phyloP scores from a whole-genome alignment of 2,888 invertebrate genomes.

The Subacronicta megacephala region DNA sequence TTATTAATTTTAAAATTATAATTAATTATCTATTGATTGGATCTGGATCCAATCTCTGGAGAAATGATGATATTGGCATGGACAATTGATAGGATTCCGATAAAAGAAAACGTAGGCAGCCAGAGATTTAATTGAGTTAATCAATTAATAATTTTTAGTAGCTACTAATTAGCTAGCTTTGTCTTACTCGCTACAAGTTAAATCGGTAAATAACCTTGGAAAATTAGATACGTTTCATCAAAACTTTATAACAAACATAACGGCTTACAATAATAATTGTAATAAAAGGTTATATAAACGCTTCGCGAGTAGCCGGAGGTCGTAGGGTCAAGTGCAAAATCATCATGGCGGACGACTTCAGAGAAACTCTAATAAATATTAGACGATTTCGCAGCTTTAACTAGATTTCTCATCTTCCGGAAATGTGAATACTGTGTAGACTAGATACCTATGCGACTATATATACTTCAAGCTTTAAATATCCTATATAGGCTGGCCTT shows the following conservation, averaged over 20 bases:
- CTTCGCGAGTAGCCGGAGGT: constrained; percentile 12
- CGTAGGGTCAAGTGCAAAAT: constrained; percentile 22
- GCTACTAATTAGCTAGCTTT: neutral
- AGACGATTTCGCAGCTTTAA: neutral
- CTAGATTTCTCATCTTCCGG: neutral
- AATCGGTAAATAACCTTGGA: neutral
- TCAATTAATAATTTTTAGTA: neutral
- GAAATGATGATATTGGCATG: too few relatives aligned
- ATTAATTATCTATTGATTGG: too few relatives aligned
- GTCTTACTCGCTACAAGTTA: too few relatives aligned
- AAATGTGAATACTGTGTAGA: neutral
- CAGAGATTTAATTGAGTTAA: neutral
- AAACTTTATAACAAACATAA: neutral
- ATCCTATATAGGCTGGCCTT: too few relatives aligned
- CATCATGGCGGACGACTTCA: constrained; percentile 1
- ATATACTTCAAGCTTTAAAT: too few relatives aligned
- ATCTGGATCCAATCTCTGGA: too few relatives aligned
- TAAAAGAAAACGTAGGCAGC: too few relatives aligned
- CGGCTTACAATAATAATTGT: neutral
- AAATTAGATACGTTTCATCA: neutral
- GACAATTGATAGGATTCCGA: too few relatives aligned
- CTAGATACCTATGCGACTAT: neutral
- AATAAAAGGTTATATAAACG: constrained; percentile 5
- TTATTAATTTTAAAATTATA: too few relatives aligned
- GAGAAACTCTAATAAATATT: constrained; percentile 31